Percentiles rank a stretch among this genome's conserved stretches.
These are phyloP conservation scores for Cyprinus carpio DNA, from an alignment of 2,113 vertebrate genomes.

Conservation along the genomic window DNA sequence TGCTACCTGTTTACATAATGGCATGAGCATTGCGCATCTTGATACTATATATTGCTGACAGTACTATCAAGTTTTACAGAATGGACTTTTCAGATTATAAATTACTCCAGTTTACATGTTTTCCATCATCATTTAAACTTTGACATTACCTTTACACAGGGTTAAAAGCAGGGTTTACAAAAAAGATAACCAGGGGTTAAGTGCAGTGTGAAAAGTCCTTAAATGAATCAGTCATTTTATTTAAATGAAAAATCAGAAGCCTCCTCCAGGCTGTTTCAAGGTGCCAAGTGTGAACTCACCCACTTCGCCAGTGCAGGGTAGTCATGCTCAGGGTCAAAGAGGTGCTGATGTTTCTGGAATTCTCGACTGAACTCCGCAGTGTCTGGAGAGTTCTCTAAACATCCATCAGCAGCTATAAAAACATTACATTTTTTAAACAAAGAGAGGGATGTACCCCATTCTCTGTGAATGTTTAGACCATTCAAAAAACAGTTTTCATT, in stretches of 20 bases:
- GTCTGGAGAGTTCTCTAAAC: slow-evolving; percentile 92
- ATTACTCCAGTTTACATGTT: too few relatives aligned
- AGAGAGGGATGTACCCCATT: not conserved
- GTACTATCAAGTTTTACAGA: too few relatives aligned
- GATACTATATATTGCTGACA: too few relatives aligned
- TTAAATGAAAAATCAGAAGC: not conserved
- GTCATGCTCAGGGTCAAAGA: slow-evolving; percentile 94
- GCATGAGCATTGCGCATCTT: too few relatives aligned
- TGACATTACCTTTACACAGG: too few relatives aligned
- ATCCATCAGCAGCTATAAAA: slow-evolving; percentile 83
- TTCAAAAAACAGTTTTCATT: not conserved
- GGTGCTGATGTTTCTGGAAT: slow-evolving; percentile 93
- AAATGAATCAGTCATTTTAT: not conserved
- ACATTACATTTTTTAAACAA: not conserved
- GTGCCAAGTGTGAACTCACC: slow-evolving; percentile 77
- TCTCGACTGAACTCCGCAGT: slow-evolving; percentile 96
- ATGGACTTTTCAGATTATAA: too few relatives aligned
- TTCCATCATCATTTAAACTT: too few relatives aligned
- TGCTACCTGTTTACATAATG: too few relatives aligned
- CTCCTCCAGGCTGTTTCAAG: not conserved
- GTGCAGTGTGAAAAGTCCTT: too few relatives aligned
- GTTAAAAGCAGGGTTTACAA: too few relatives aligned
- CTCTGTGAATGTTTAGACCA: not conserved
- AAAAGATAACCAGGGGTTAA: too few relatives aligned
- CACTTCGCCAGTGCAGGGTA: slow-evolving; percentile 88